Evolutionary conservation across 2,888 invertebrate species (phyloP).

Genomic region (Eulithis prunata): DNA sequence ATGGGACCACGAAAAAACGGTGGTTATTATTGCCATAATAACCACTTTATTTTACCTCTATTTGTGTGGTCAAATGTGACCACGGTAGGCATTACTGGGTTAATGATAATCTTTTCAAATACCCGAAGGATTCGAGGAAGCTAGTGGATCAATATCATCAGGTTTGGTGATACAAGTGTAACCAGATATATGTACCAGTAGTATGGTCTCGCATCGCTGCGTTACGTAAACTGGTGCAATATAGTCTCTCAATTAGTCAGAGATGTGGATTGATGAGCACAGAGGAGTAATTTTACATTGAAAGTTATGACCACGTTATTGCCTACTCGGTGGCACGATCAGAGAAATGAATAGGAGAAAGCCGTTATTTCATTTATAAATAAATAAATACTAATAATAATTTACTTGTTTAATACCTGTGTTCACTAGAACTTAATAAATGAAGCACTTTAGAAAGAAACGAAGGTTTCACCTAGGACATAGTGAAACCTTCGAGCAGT

Average conservation of each 20-base stretch:
- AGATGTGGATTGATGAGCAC: constrained; percentile 14
- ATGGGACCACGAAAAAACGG: too few species aligned
- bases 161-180: constrained; percentile 18
- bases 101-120: too few species aligned
- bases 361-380: not conserved
- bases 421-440: too few species aligned
- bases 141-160: not conserved
- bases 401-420: too few species aligned
- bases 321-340: constrained; percentile 1
- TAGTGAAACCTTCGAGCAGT: too few species aligned
- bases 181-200: not conserved
- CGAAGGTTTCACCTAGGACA: too few species aligned
- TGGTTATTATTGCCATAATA: too few species aligned
- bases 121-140: not conserved
- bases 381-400: too few species aligned
- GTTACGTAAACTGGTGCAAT: constrained; percentile 34
- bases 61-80: too few species aligned
- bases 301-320: not conserved
- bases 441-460: too few species aligned
- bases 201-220: constrained; percentile 20
- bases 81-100: too few species aligned
- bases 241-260: constrained; percentile 18
- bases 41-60: too few species aligned
- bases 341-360: not conserved
- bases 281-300: constrained; percentile 4